These are phyloP conservation scores for Hafferia zeledoni DNA, from an alignment of 2,797 vertebrate species.

Conservation along the genomic window DNA sequence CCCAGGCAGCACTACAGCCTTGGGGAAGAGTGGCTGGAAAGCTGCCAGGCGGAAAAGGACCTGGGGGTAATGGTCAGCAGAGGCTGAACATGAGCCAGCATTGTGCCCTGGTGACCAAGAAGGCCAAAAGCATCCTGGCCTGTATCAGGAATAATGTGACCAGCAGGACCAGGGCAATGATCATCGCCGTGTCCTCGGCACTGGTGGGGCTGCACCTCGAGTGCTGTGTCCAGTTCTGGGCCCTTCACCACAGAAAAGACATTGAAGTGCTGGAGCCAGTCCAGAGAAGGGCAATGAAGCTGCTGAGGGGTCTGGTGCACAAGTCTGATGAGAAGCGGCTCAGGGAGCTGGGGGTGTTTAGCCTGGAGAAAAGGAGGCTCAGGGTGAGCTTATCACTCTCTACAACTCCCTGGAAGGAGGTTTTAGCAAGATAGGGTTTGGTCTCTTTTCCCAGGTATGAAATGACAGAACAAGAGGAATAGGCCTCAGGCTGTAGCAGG, in stretches of 20 bases:
- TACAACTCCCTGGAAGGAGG: background rate
- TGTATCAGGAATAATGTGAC: background rate
- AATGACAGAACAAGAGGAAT: background rate
- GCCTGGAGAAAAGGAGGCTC: background rate
- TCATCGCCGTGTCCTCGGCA: background rate
- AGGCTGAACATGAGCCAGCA: background rate
- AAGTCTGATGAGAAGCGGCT: background rate
- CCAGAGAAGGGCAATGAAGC: background rate
- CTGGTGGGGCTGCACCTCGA: background rate
- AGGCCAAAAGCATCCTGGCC: background rate
- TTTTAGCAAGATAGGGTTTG: background rate
- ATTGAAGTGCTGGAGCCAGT: fast-evolving
- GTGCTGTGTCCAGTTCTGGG: background rate
- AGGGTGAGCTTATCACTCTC: background rate
- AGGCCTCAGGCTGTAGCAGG: background rate
- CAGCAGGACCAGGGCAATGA: fast-evolving
- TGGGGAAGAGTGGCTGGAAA: background rate
- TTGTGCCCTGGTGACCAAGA: background rate
- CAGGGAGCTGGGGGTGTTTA: background rate
- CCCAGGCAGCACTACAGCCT: background rate
- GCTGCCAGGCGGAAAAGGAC: fast-evolving
- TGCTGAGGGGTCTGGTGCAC: background rate
- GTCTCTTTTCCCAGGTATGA: background rate
- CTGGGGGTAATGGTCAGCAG: background rate
- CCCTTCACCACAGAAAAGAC: background rate